A percentile compares a stretch with the other conserved stretches of the same genome.
phyloP scores from a whole-genome alignment of 2,797 vertebrate species.

The Halcyon badia region DNA sequence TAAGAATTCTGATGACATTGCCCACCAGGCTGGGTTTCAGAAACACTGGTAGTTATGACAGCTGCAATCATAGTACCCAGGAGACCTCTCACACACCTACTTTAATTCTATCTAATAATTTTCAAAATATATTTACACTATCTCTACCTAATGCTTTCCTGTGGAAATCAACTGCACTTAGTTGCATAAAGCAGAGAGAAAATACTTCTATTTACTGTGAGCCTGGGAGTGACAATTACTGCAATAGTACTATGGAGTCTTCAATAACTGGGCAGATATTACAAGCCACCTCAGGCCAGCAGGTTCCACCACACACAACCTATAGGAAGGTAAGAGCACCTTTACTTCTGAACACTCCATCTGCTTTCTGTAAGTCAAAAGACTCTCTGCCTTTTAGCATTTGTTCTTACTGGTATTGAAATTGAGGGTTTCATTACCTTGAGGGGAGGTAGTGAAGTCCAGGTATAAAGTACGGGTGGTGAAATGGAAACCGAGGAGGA shows the following conservation, averaged over 20 bases:
- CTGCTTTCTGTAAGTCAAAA: background rate
- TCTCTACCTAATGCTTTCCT: background rate
- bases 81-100: background rate
- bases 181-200: background rate
- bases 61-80: background rate
- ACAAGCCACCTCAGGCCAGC: background rate
- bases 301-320: background rate
- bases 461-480: constrained; percentile 73
- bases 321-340: background rate
- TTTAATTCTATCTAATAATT: background rate
- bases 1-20: background rate
- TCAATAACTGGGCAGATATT: background rate
- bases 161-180: background rate
- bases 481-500: constrained; percentile 70
- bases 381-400: background rate
- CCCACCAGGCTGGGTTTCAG: background rate
- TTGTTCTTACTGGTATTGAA: background rate
- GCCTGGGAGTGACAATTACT: background rate
- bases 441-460: constrained; percentile 77
- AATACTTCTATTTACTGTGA: background rate
- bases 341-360: background rate
- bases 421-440: constrained; percentile 77
- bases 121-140: background rate
- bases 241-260: background rate
- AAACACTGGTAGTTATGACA: background rate